phyloP scores from a whole-genome alignment of 2,113 vertebrate genomes.

The Fregetta grallaria region DNA sequence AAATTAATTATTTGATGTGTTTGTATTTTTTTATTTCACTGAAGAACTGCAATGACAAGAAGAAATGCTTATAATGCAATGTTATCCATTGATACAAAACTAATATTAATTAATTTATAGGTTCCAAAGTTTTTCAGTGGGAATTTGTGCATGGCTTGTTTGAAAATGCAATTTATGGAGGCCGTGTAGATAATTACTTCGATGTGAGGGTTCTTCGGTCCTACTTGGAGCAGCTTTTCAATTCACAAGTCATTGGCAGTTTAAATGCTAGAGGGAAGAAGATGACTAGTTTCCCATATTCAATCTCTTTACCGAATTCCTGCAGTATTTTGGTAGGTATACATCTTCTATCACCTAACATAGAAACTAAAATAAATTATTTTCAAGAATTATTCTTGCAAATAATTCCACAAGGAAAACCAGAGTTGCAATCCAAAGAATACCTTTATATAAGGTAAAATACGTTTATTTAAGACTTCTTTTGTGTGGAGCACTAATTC shows the following conservation, averaged over 20 bases:
- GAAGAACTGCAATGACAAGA: background rate
- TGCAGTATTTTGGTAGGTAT: constrained; percentile 89
- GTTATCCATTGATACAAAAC: background rate
- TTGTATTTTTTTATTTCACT: background rate
- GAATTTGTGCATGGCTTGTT: constrained; percentile 93
- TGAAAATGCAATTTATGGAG: constrained; percentile 95
- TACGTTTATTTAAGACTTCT: background rate
- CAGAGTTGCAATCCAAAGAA: background rate
- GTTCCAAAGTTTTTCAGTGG: constrained; percentile 87
- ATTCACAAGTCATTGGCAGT: constrained; percentile 72
- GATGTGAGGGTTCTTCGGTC: constrained; percentile 93
- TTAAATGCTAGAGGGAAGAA: constrained; percentile 76
- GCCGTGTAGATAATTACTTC: constrained; percentile 91
- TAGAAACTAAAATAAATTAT: background rate
- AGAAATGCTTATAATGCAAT: background rate
- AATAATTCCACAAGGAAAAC: background rate
- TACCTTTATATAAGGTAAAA: too few species aligned
- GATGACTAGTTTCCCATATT: constrained; percentile 75
- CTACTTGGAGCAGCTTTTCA: constrained; percentile 94
- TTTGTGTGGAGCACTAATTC: background rate
- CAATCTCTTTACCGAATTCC: constrained; percentile 85
- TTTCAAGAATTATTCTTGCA: background rate
- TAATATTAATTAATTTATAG: constrained; percentile 67
- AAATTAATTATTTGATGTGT: background rate
- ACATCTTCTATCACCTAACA: background rate